These are phyloP conservation scores for Tipula helvola DNA, from an alignment of 2,888 invertebrate species.

Conservation along the genomic window DNA sequence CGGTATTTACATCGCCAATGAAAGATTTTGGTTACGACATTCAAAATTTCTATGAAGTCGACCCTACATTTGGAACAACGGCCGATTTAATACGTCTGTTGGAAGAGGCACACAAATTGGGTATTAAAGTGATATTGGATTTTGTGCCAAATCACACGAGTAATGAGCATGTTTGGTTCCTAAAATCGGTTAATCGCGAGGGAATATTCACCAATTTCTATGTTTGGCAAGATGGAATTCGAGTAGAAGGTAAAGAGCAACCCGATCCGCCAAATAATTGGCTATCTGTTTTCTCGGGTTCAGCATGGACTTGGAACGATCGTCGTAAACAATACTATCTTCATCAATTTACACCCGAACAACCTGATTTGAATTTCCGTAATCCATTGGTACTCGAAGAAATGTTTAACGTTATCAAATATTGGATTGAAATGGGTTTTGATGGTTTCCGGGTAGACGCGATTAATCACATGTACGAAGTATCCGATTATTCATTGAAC, in stretches of 20 bases:
- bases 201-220: conserved; percentile 55
- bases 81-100: conserved; percentile 40
- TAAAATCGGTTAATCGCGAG: conserved; percentile 41
- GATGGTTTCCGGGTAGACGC: conserved; percentile 82
- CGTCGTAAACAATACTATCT: conserved; percentile 59
- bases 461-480: conserved; percentile 51
- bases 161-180: conserved; percentile 50
- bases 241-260: conserved; percentile 17
- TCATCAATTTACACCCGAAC: conserved; percentile 60
- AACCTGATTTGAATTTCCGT: conserved; percentile 73
- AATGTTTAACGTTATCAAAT: conserved; percentile 52
- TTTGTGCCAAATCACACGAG: conserved; percentile 42
- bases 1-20: conserved; percentile 50
- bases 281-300: conserved; percentile 47
- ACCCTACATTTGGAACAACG: conserved; percentile 45
- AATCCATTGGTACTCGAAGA: conserved; percentile 53
- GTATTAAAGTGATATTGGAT: conserved; percentile 35
- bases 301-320: conserved; percentile 61
- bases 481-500: conserved; percentile 33
- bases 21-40: conserved; percentile 55
- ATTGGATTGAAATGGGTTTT: conserved; percentile 73
- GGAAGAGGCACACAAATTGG: conserved; percentile 29
- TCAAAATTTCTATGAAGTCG: conserved; percentile 42
- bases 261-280: conserved; percentile 41
- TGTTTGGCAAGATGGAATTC: conserved; percentile 42